Evolutionary conservation across 2,888 invertebrate genomes (phyloP).

Genomic region (Zygothrica quintamaculata): DNA sequence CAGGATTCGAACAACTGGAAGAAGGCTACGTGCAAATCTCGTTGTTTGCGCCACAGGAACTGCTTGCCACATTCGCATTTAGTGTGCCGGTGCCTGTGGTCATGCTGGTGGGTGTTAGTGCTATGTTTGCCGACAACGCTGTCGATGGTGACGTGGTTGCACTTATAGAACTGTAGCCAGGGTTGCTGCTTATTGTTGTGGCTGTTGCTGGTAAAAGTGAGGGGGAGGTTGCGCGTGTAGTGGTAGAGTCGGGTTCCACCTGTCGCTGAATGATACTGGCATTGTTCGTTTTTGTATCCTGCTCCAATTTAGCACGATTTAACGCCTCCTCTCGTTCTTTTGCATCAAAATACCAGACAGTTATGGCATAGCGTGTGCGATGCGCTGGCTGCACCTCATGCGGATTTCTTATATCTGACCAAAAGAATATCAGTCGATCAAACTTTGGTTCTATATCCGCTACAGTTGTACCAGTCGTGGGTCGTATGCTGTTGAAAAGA

Average conservation of each 20-base stretch:
- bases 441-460: conserved; percentile 97
- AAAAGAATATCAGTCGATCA: conserved; percentile 97
- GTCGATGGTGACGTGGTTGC: conserved; percentile 28
- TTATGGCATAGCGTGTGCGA: conserved; percentile 95
- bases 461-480: conserved; percentile 92
- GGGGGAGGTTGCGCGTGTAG: conserved; percentile 54
- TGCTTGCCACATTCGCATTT: conserved; percentile 67
- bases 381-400: conserved; percentile 98
- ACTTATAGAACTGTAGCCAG: conserved; percentile 11
- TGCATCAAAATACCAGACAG: conserved; percentile 96
- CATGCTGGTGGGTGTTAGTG: conserved; percentile 58
- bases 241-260: conserved; percentile 59
- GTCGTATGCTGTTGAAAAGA: conserved; percentile 89
- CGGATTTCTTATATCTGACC: conserved; percentile 98
- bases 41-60: conserved; percentile 66
- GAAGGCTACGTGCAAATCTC: conserved; percentile 82
- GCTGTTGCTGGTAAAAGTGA: conserved; percentile 26
- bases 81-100: conserved; percentile 55
- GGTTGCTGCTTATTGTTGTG: conserved; percentile 15
- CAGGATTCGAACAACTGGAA: conserved; percentile 4
- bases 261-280: conserved; percentile 44
- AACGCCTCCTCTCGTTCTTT: conserved; percentile 91
- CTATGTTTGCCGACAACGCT: conserved; percentile 28
- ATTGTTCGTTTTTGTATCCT: too few relatives aligned
- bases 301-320: conserved; percentile 70